These are phyloP conservation scores for Therioaphis trifolii DNA, from an alignment of 2,888 invertebrate species.

Conservation along the genomic window DNA sequence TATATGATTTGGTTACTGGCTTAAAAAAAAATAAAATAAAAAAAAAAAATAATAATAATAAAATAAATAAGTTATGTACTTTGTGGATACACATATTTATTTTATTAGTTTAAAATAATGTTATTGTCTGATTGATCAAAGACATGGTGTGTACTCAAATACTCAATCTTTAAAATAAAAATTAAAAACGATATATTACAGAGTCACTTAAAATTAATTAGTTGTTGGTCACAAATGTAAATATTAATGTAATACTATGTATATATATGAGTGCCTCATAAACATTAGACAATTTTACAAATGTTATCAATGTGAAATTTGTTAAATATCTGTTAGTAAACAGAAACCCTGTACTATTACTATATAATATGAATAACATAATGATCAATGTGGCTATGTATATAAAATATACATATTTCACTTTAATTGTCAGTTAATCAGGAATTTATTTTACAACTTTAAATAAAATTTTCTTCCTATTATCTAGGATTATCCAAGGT, in stretches of 20 bases:
- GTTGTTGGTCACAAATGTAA: neutral
- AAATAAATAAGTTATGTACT: neutral
- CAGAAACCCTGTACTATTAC: no score
- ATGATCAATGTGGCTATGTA: neutral
- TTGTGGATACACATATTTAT: slow-evolving; percentile 3
- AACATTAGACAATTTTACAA: no score
- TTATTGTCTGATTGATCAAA: slow-evolving; percentile 38
- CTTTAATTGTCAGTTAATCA: neutral
- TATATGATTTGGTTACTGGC: no score
- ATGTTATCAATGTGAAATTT: no score
- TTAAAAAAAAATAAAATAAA: no score
- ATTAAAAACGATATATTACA: slow-evolving; percentile 34
- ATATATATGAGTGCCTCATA: no score
- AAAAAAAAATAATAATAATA: no score
- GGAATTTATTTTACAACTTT: neutral
- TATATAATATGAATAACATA: no score
- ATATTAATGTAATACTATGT: no score
- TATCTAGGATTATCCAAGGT: neutral
- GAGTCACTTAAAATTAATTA: slow-evolving; percentile 1
- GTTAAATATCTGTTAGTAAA: no score
- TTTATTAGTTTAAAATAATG: slow-evolving; percentile 9
- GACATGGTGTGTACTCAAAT: neutral
- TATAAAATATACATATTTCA: neutral
- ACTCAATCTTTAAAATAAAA: neutral
- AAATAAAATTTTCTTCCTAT: neutral